Evolutionary conservation across 2,888 invertebrate genomes (phyloP).

Genomic region (Sialis lutaria): DNA sequence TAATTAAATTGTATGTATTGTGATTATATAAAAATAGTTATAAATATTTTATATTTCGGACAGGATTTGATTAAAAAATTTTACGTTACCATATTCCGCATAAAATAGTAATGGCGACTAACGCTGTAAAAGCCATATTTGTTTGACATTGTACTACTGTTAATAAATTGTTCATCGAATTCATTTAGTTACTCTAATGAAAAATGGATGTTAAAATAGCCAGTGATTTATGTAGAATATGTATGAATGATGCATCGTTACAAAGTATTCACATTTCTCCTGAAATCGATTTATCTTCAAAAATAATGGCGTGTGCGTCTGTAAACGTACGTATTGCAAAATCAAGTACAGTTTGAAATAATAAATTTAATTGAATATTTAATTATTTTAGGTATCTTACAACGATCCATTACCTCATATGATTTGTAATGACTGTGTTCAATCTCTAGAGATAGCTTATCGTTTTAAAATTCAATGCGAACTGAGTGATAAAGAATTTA

Average conservation of each 20-base stretch:
- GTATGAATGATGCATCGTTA: conserved; percentile 1
- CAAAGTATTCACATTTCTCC: neutral
- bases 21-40: too few relatives aligned
- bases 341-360: neutral
- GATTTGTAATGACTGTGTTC: conserved; percentile 1
- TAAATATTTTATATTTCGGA: too few relatives aligned
- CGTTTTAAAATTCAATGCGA: conserved; percentile 5
- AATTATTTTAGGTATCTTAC: neutral
- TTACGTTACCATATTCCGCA: too few relatives aligned
- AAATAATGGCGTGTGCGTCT: conserved; percentile 5
- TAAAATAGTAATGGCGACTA: too few relatives aligned
- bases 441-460: conserved; percentile 2
- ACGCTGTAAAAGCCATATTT: too few relatives aligned
- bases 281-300: neutral
- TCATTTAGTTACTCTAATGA: neutral
- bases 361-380: neutral
- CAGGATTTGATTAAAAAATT: too few relatives aligned
- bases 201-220: conserved; percentile 4
- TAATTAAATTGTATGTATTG: too few relatives aligned
- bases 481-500: conserved; percentile 1
- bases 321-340: conserved; percentile 2
- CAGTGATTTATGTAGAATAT: conserved; percentile 2
- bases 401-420: conserved; percentile 2
- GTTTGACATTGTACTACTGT: too few relatives aligned
- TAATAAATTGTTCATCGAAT: neutral